Percentiles rank a stretch among this genome's conserved stretches.
Evolutionary conservation across 1,140 invertebrate genomes (phyloP).

Genomic region (Daktulosphaira vitifoliae): DNA sequence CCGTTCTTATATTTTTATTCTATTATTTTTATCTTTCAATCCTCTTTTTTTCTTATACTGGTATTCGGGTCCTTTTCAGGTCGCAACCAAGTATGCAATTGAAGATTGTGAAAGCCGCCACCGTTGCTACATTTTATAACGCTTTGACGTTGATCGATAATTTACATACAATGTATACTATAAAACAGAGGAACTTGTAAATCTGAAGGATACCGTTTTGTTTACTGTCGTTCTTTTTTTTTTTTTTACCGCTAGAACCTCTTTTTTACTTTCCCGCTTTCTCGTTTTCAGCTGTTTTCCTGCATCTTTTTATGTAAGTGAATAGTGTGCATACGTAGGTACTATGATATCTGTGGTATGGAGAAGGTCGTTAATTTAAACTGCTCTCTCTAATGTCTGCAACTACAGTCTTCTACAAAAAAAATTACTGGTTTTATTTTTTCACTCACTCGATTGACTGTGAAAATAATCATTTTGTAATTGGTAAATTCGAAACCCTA

Average conservation of each 20-base stretch:
- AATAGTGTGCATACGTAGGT: too few species aligned
- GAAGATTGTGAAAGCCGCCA: constrained; percentile 15
- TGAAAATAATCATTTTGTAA: too few species aligned
- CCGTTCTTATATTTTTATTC: neutral
- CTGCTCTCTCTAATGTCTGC: too few species aligned
- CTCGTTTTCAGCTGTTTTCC: too few species aligned
- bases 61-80: constrained; percentile 27
- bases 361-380: constrained; percentile 19
- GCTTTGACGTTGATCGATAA: constrained; percentile 32
- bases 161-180: constrained; percentile 29
- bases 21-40: neutral
- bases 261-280: too few species aligned
- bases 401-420: too few species aligned
- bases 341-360: neutral
- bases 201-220: neutral
- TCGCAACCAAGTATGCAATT: neutral
- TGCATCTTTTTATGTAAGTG: too few species aligned
- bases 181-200: neutral
- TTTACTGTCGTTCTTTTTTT: constrained; percentile 6
- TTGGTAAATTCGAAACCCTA: too few species aligned
- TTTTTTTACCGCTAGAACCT: too few species aligned
- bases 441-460: too few species aligned
- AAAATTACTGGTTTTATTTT: too few species aligned
- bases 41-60: neutral
- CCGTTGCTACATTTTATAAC: too few species aligned